Percentiles rank a stretch among this genome's conserved stretches.
phyloP scores from a whole-genome alignment of 2,888 invertebrate genomes.

The Standfussiana lucernea region DNA sequence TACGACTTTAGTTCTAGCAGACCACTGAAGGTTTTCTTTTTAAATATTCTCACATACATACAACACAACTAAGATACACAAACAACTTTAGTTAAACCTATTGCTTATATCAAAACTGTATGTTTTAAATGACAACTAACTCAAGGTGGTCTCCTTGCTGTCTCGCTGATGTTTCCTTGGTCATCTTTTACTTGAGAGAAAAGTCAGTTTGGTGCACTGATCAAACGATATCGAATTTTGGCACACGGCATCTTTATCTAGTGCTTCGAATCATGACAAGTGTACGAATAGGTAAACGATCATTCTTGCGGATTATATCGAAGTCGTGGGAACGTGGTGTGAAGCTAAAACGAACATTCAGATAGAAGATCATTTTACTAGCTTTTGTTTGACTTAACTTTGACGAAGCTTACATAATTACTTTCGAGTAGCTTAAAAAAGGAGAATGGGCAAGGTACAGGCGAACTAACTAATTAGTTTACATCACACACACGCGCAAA shows the following conservation, averaged over 20 bases:
- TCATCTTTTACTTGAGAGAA: background rate
- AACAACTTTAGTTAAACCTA: background rate
- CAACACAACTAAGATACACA: background rate
- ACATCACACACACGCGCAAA: no score
- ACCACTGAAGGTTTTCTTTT: background rate
- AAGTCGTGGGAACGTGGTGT: background rate
- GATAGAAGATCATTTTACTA: no score
- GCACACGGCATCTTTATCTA: background rate
- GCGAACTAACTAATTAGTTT: no score
- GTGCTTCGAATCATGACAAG: background rate
- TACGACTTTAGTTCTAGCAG: background rate
- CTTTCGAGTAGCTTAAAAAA: background rate
- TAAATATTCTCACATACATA: background rate
- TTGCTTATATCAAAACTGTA: background rate
- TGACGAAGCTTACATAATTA: background rate
- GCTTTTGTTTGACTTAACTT: background rate
- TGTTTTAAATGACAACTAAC: background rate
- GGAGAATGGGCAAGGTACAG: background rate
- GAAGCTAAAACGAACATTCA: background rate
- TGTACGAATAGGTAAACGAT: background rate
- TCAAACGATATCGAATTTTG: background rate
- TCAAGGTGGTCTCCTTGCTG: no score
- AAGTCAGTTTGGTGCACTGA: background rate
- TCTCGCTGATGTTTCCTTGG: no score
- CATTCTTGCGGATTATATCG: background rate